phyloP scores from a whole-genome alignment of 2,113 vertebrate genomes.

The Phrynocephalus versicolor region DNA sequence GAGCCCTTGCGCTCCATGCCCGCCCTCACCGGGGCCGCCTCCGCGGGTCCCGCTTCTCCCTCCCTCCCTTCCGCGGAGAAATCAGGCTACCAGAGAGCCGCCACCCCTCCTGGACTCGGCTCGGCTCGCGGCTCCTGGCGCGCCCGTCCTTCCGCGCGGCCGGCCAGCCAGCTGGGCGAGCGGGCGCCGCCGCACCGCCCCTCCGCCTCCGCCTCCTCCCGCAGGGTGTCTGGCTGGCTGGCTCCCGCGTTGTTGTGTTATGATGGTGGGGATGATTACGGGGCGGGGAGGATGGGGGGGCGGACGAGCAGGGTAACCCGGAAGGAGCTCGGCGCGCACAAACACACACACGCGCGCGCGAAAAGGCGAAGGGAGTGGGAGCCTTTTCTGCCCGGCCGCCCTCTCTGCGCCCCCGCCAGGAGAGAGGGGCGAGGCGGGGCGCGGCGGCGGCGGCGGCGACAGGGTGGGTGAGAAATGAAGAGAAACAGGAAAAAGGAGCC shows the following conservation, averaged over 20 bases:
- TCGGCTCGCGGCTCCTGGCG: constrained; percentile 33
- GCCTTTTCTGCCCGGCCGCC: too few relatives aligned
- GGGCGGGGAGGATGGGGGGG: not conserved
- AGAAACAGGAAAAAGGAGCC: too few relatives aligned
- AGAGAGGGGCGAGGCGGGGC: too few relatives aligned
- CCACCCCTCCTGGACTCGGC: constrained; percentile 40
- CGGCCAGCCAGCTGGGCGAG: not conserved
- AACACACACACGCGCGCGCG: too few relatives aligned
- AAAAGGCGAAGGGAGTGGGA: too few relatives aligned
- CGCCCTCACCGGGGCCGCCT: not conserved
- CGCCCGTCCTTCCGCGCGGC: constrained; percentile 49
- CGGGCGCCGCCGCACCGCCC: not conserved
- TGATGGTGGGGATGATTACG: not conserved
- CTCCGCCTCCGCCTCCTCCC: constrained; percentile 10
- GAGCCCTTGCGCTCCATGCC: constrained; percentile 66
- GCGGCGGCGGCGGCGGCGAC: too few relatives aligned
- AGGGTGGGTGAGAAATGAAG: too few relatives aligned
- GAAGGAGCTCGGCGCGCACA: not conserved
- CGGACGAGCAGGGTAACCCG: too few relatives aligned
- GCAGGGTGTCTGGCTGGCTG: constrained; percentile 1
- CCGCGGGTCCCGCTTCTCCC: not conserved
- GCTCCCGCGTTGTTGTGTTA: constrained; percentile 1
- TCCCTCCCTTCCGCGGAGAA: not conserved
- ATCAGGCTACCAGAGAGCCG: too few relatives aligned
- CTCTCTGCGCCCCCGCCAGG: too few relatives aligned